Evolutionary conservation across 2,113 vertebrate species (phyloP), one percentile per base, ranked within the genome.

Genomic region (Columba livia): DNA sequence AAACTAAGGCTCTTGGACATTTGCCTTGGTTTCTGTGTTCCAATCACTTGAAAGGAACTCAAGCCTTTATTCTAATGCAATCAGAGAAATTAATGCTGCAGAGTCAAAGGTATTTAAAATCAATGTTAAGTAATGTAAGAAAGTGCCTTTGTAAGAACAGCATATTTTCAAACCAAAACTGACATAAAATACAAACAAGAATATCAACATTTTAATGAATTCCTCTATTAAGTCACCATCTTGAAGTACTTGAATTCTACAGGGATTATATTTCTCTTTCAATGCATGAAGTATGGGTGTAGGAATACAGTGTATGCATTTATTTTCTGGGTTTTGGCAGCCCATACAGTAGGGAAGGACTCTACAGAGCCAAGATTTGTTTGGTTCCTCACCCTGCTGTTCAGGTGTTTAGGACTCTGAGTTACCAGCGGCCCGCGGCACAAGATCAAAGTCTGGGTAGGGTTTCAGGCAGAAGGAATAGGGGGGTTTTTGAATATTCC

Each of bases 201-300:
- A 69, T 90, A 80, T 78, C 42, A 60, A 28, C 42, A 28, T 92
- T 79, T 79, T 56, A 80, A 71, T 86, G 42, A 93, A 90, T 81
- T 81, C 48, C 44, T 80, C 75, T 80, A 16, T 74, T 88, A 90
- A 93, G 31, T 93, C 54, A 70, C 79, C 62, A 50, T 85, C 89
- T 69, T 48, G 4, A 74, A 84, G 61, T 81, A 64, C 34, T 5
- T 80, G 89, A 81, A 82, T 94, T 61, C 93, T 86, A 17, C 47
- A 67, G 90, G 57, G 79, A 60, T 90, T 90, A 31, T 77, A 50
- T 90, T 96, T 90, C 87, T 82, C 50, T 78, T 62, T 48, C 64
- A 95, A 74, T 90, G 82, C 92, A 87, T 79, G 38, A 75, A 75
- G 38, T 74, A 25, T 84, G 86, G 69, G 73, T 92, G 65, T 88